Evolutionary conservation across 2,113 vertebrate genomes (phyloP), one percentile per base, ranked within the genome.

Genomic region (Sinocyclocheilus anshuiensis): DNA sequence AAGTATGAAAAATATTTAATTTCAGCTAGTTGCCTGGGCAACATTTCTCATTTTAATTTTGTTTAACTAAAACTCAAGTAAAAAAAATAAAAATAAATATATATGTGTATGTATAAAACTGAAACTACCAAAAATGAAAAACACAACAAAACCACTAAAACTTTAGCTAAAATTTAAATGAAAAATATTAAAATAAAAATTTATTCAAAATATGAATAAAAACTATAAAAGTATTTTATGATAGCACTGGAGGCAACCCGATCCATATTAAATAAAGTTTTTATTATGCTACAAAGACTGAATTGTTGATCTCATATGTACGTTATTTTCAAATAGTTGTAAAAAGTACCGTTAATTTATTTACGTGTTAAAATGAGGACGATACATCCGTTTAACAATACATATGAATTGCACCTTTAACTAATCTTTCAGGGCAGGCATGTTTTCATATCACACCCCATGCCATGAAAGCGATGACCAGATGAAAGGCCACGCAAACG

Each of bases 381-480:
- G n/a, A 55, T 33, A 5, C n/a, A 55, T 18, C n/a, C 8, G 6
- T 53, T 16, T 10, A 24, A 12, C 48, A 76, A 15, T 76, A 13
- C 22, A 24, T 48, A 48, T 16, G 3, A 53, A 77, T 15, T 29
- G 16, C 48, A 77, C 3, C 75, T 81, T 65, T 16, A 82, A 82
- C 61, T 53, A 22, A 8, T 15, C 80, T 53, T 82, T 71, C 2
- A 82, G 9, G 74, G 16, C 24, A 18, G 24, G 24, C 65, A 59
- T 84, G 82, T 84, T 84, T 84, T 84, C 82, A 71, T 82, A 71
- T 82, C 83, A 85, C 74, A 84, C 84, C 85, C 83, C 88, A 87
- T 87, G 83, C 50, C 50, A 50, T 86, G 84, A 82, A 57, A 59
- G 63, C 36, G 55, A 85, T 78, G 65, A 81, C 45, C 63, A 85